These are phyloP conservation scores for Cyanoderma ruficeps DNA, from an alignment of 2,113 vertebrate genomes.

Conservation along the genomic window DNA sequence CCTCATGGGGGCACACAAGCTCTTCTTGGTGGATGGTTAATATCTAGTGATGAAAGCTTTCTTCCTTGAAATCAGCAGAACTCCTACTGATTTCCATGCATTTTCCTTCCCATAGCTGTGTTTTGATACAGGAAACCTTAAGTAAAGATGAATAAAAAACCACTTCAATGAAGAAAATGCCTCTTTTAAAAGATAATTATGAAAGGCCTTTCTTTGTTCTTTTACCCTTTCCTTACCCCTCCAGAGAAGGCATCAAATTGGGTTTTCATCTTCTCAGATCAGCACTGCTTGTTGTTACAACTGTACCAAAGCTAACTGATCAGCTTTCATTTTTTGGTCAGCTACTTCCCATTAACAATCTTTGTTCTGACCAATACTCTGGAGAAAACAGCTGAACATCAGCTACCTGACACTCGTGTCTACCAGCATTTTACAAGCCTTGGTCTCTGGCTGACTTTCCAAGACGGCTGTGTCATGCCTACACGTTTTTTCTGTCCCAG, in stretches of 20 bases:
- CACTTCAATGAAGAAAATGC: background rate
- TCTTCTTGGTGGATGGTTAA: background rate
- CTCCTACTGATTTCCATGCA: background rate
- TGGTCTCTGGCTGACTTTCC: background rate
- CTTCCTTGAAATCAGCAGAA: background rate
- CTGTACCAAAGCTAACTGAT: background rate
- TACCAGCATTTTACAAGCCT: background rate
- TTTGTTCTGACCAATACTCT: background rate
- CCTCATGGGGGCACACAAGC: background rate
- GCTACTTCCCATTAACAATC: background rate
- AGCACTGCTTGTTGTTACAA: background rate
- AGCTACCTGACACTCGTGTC: rapidly evolving
- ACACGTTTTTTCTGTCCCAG: background rate
- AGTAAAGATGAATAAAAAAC: background rate
- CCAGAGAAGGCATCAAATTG: background rate
- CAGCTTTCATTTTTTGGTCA: background rate
- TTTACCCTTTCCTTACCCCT: background rate
- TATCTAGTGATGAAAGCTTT: background rate
- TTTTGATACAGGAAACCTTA: background rate
- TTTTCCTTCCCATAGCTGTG: background rate
- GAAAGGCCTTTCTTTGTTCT: background rate
- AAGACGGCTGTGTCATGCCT: background rate
- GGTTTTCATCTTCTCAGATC: background rate
- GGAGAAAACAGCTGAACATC: background rate
- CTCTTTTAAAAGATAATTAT: background rate